phyloP scores from a whole-genome alignment of 30 jellyfish, hydroid and myxozoan species.

The Phacellophora camtschatica region DNA sequence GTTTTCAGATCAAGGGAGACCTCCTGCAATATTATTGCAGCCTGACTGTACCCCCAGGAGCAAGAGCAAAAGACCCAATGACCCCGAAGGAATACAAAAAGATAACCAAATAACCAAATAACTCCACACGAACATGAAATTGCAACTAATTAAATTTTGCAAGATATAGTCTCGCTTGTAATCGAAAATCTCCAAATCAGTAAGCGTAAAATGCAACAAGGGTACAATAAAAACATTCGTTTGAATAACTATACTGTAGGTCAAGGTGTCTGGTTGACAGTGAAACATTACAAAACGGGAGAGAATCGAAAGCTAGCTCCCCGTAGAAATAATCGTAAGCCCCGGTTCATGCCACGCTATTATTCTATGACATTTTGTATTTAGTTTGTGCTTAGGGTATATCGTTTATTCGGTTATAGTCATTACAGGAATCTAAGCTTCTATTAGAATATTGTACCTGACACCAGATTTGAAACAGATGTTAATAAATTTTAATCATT shows the following conservation, averaged over 20 bases:
- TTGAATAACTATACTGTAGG: conserved; percentile 17
- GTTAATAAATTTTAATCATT: no score
- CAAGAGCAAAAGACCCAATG: conserved; percentile 55
- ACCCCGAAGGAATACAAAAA: conserved; percentile 55
- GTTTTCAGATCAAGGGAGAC: conserved; percentile 59
- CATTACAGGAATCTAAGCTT: no score
- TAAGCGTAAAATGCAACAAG: conserved; percentile 6
- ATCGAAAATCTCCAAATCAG: neutral
- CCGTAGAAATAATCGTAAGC: conserved; percentile 40
- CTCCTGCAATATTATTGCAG: conserved; percentile 31
- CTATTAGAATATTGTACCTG: no score
- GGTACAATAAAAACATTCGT: conserved; percentile 31
- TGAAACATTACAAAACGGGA: conserved; percentile 26
- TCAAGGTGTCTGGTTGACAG: conserved; percentile 33
- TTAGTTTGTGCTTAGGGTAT: no score
- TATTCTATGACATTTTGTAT: no score
- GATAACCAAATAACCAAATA: conserved; percentile 42
- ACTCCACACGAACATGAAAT: conserved; percentile 57
- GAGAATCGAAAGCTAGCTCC: conserved; percentile 29
- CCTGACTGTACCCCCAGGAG: conserved; percentile 70
- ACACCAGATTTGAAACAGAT: no score
- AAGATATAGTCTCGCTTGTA: no score
- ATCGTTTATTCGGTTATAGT: no score
- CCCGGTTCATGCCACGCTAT: no score
- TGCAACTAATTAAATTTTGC: no score